A percentile compares a stretch with the other conserved stretches of the same genome.
These are phyloP conservation scores for Etia nguti DNA, from an alignment of 2,113 vertebrate genomes.

Conservation along the genomic window DNA sequence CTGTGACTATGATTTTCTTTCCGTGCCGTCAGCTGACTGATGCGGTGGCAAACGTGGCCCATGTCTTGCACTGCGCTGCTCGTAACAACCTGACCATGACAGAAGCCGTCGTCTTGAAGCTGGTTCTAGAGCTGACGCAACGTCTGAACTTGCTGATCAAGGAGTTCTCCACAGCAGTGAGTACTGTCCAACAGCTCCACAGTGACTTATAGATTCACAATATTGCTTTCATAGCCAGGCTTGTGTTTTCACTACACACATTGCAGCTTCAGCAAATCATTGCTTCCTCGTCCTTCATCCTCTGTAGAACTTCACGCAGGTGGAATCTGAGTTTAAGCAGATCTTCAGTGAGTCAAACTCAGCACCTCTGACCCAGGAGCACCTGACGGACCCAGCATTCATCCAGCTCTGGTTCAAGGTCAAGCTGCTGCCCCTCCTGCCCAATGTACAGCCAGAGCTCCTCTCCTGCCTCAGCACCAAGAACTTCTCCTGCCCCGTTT, in stretches of 20 bases:
- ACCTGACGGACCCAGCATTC: slow-evolving; percentile 58
- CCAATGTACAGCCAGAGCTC: slow-evolving; percentile 21
- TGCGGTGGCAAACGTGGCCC: slow-evolving; percentile 42
- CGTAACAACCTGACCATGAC: slow-evolving; percentile 53
- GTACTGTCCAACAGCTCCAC: neutral
- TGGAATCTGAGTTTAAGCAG: slow-evolving; percentile 38
- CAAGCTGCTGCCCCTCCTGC: slow-evolving; percentile 65
- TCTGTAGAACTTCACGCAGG: slow-evolving; percentile 59
- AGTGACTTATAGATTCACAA: neutral
- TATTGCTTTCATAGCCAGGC: neutral
- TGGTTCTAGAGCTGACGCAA: slow-evolving; percentile 52
- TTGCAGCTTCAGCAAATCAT: neutral
- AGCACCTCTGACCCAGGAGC: slow-evolving; percentile 24
- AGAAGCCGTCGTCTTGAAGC: slow-evolving; percentile 25
- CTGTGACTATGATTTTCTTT: neutral
- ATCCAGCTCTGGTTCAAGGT: slow-evolving; percentile 69
- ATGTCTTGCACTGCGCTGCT: slow-evolving; percentile 60
- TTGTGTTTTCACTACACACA: neutral
- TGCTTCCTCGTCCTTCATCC: rapidly evolving
- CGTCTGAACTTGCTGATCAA: slow-evolving; percentile 55
- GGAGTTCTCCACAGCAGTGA: slow-evolving; percentile 55
- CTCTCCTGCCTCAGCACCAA: slow-evolving; percentile 73
- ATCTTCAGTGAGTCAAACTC: slow-evolving; percentile 36
- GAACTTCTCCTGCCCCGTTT: slow-evolving; percentile 70
- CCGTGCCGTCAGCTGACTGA: slow-evolving; percentile 47